Conservation (phyloP, 2,113 vertebrate genomes). For the Lanius collurio region DNA sequence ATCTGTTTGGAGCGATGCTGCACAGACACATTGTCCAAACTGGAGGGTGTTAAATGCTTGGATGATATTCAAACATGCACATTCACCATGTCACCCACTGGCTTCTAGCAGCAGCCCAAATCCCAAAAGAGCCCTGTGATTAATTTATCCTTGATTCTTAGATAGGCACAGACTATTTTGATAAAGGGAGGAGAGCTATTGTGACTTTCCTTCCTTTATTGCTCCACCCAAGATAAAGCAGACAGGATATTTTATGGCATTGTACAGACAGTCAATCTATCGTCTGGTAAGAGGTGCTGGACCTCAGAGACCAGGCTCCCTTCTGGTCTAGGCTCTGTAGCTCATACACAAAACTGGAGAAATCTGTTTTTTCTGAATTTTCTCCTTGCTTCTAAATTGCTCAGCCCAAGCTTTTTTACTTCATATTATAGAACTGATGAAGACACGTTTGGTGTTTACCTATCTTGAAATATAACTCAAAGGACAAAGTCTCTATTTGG, state of each 20-base stretch:
- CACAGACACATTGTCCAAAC: not conserved
- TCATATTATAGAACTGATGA: not conserved
- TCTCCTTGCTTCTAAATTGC: not conserved
- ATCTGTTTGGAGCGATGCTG: not conserved
- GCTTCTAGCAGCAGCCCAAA: not conserved
- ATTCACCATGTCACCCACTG: not conserved
- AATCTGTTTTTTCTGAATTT: not conserved
- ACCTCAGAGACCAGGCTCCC: not conserved
- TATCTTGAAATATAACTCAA: not conserved
- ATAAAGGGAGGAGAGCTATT: constrained; percentile 66
- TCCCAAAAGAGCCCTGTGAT: constrained; percentile 9
- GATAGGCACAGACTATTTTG: constrained; percentile 63
- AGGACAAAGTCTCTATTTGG: not conserved
- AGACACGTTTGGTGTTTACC: not conserved
- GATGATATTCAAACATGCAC: constrained; percentile 9
- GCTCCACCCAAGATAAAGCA: constrained; percentile 65
- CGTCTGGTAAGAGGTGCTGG: not conserved
- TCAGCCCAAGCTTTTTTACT: not conserved
- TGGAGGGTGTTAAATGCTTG: constrained; percentile 36
- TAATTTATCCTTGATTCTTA: constrained; percentile 48
- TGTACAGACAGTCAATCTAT: constrained; percentile 7
- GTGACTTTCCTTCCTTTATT: constrained; percentile 56
- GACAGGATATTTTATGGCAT: constrained; percentile 55
- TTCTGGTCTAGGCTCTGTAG: not conserved
- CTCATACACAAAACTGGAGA: not conserved